Percentiles rank a stretch among this genome's conserved stretches.
These are phyloP conservation scores for Hippocampus guttulatus DNA, from an alignment of 2,113 vertebrate species.

Conservation along the genomic window DNA sequence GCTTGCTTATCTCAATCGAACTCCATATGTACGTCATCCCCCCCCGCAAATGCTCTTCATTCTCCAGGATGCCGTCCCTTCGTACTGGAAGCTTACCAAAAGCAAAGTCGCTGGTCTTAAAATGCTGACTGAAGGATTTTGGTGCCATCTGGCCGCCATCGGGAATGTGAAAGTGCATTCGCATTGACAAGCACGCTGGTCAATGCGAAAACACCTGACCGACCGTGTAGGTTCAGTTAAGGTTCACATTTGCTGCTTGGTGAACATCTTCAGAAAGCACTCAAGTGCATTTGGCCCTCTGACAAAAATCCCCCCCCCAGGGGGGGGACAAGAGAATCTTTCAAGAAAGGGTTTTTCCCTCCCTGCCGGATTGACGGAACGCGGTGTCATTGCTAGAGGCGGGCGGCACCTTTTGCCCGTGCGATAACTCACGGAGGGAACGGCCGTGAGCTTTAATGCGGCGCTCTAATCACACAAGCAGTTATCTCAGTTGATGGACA, in stretches of 20 bases:
- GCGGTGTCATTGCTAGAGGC: conserved; percentile 34
- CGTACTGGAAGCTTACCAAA: conserved; percentile 44
- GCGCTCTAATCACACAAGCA: conserved; percentile 44
- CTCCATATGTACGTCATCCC: background rate
- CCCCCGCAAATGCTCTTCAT: conserved; percentile 12
- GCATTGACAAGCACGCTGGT: background rate
- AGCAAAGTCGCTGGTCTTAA: conserved; percentile 17
- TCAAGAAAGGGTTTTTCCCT: conserved; percentile 6
- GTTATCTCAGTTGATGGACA: conserved; percentile 36
- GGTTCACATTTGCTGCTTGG: conserved; percentile 14
- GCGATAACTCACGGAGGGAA: conserved; percentile 49
- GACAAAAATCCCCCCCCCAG: background rate
- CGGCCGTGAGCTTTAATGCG: conserved; percentile 31
- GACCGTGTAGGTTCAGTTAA: conserved; percentile 15
- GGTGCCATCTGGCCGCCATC: conserved; percentile 35
- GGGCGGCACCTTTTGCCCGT: conserved; percentile 36
- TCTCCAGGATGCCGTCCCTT: conserved; percentile 17
- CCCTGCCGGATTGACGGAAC: conserved; percentile 37
- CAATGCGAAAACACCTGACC: background rate
- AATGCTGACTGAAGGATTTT: conserved; percentile 44
- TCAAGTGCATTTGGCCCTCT: conserved; percentile 26
- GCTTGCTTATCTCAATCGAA: conserved; percentile 9
- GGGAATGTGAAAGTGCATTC: conserved; percentile 22
- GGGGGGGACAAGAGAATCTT: conserved; percentile 3
- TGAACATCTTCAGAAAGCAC: background rate